Evolutionary conservation across 2,888 invertebrate genomes (phyloP).

Genomic region (Drepana falcataria): DNA sequence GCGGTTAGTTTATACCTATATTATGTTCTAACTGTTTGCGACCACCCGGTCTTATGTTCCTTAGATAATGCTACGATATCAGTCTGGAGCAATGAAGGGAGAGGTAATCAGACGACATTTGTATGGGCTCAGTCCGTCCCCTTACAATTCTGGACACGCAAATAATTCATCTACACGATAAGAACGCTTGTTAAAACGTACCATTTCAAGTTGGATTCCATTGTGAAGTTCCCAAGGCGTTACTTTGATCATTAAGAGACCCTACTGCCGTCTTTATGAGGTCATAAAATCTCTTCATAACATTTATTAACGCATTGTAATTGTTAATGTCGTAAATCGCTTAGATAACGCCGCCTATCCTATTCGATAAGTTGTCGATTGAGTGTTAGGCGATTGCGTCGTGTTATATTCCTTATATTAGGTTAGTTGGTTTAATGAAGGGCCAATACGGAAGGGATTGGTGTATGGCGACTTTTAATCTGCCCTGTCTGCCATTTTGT

Average conservation of each 20-base stretch:
- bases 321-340: constrained; percentile 25
- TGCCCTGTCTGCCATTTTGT: too few species aligned
- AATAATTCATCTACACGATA: not conserved
- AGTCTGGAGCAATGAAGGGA: too few species aligned
- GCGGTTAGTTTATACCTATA: too few species aligned
- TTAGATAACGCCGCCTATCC: constrained; percentile 17
- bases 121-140: too few species aligned
- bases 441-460: too few species aligned
- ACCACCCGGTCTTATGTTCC: too few species aligned
- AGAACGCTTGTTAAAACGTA: not conserved
- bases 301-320: constrained; percentile 25
- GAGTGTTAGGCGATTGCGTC: constrained; percentile 1
- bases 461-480: too few species aligned
- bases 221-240: constrained; percentile 1
- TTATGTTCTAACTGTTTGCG: too few species aligned
- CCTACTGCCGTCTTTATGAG: constrained; percentile 21
- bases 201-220: not conserved
- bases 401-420: not conserved
- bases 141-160: not conserved
- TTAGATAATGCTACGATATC: too few species aligned
- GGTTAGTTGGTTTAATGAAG: too few species aligned
- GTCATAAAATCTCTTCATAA: constrained; percentile 21
- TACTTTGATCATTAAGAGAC: constrained; percentile 20
- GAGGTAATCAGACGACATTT: too few species aligned
- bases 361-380: constrained; percentile 21